These are phyloP conservation scores for Encarsia formosa DNA, from an alignment of 2,888 invertebrate species.

Conservation along the genomic window DNA sequence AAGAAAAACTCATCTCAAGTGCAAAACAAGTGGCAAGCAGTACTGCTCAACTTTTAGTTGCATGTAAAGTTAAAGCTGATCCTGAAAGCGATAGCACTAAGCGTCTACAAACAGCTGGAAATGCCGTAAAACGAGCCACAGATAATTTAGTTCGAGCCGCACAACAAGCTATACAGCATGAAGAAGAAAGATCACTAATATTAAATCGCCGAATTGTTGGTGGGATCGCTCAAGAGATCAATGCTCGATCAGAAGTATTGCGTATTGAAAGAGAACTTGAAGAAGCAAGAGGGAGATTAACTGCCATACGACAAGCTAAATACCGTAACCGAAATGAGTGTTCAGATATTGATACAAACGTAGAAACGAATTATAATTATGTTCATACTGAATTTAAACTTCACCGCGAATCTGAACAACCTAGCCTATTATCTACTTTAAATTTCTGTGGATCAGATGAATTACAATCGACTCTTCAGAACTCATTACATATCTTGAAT, in stretches of 20 bases:
- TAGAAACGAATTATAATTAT: no score
- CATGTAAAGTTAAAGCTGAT: conserved; percentile 98
- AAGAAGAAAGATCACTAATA: conserved; percentile 86
- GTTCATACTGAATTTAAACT: no score
- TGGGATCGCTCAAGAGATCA: conserved; percentile 93
- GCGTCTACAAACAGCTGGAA: conserved; percentile 87
- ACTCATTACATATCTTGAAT: no score
- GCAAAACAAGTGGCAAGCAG: conserved; percentile 96
- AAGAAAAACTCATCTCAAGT: conserved; percentile 93
- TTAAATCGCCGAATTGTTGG: conserved; percentile 93
- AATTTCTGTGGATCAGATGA: no score
- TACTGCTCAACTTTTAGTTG: conserved; percentile 94
- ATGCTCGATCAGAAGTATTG: conserved; percentile 84
- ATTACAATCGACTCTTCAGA: no score
- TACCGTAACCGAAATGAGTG: conserved; percentile 66
- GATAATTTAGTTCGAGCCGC: conserved; percentile 96
- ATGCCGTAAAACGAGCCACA: conserved; percentile 94
- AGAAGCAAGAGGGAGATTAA: conserved; percentile 84
- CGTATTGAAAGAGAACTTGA: conserved; percentile 92
- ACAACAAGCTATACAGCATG: conserved; percentile 84
- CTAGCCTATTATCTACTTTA: no score
- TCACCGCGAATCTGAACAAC: no score
- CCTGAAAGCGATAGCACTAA: conserved; percentile 91
- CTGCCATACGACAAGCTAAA: conserved; percentile 88
- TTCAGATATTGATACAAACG: no score